Evolutionary conservation across 1,140 invertebrate genomes (phyloP), one percentile per base, ranked within the genome.

Genomic region (Capitella teleta): DNA sequence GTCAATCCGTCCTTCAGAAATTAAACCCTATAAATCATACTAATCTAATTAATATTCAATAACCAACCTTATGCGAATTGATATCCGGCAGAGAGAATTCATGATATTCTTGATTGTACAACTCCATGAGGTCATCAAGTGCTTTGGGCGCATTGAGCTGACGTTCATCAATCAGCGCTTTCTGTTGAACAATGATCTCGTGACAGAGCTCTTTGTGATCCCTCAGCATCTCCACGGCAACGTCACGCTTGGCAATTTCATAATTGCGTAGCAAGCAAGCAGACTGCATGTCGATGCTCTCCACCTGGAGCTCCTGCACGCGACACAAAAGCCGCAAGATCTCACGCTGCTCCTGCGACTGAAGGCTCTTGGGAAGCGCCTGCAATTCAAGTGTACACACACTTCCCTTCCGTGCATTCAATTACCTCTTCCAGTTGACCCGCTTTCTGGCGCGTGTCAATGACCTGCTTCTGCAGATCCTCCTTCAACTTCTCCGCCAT

Each of bases 281-380:
- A 6, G 87, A 87, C 69, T 92, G 86, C 52, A 91, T 75, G 57
- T 89, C 87, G 67, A 88, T 80, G 70, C 90, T 93, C 63, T 91
- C 85, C 1, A 89, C 87, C 73, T 94, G 88, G 25, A 93, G 72
- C 70, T 92, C 86, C 63, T 93, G 88, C 5, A 92, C 73, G 54
- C 85, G 78, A 61, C 87, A 87, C 59, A 93, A 80, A 19, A 93
- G 70, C 10, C 82, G 79, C 16, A 91, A 70, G 28, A 93, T 79
- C 59, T 93, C 89, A 38, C 84, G 76, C 67, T 93, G 88, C 49
- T 90, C 86, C 36, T 87, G 83, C 43, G 83, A 87, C 58, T 79
- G 87, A 32, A 88, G 82, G 47, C 82, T 78, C 28, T 81, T 81
- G 14, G 87, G 87, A 32, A 91, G 74, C 73, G 85, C 84, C 86